A percentile compares a stretch with the other conserved stretches of the same genome.
These are phyloP conservation scores for Notothenia rossii DNA, from an alignment of 2,113 vertebrate genomes.

Conservation along the genomic window DNA sequence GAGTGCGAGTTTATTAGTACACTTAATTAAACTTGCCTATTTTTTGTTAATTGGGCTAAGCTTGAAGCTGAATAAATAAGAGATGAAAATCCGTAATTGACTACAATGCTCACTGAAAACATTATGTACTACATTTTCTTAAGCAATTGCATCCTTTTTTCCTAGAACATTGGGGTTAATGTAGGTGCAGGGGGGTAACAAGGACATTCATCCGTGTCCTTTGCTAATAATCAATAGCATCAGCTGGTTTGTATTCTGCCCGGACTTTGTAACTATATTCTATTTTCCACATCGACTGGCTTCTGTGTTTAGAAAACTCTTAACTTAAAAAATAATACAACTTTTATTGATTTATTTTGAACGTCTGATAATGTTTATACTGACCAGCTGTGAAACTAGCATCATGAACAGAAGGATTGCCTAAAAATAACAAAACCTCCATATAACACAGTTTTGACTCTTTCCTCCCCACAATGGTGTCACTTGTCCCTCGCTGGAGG, in stretches of 20 bases:
- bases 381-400: conserved; percentile 12
- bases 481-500: conserved; percentile 59
- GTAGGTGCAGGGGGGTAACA: conserved; percentile 25
- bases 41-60: background rate
- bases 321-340: background rate
- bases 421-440: conserved; percentile 40
- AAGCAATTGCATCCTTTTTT: background rate
- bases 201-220: conserved; percentile 27
- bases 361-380: conserved; percentile 4
- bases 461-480: conserved; percentile 56
- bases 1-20: conserved; percentile 30
- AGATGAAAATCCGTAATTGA: background rate
- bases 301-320: background rate
- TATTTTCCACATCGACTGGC: background rate
- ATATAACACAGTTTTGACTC: conserved; percentile 39
- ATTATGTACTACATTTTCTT: conserved; percentile 9
- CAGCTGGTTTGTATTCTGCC: conserved; percentile 39
- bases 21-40: conserved; percentile 4
- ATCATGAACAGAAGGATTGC: conserved; percentile 20
- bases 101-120: background rate
- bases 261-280: conserved; percentile 31
- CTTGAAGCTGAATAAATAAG: background rate
- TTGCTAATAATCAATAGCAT: conserved; percentile 43
- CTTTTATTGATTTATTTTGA: conserved; percentile 7
- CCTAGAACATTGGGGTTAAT: background rate